Evolutionary conservation across 2,113 vertebrate genomes (phyloP), one percentile per base, ranked within the genome.

Genomic region (Neolamprologus kungweensis): DNA sequence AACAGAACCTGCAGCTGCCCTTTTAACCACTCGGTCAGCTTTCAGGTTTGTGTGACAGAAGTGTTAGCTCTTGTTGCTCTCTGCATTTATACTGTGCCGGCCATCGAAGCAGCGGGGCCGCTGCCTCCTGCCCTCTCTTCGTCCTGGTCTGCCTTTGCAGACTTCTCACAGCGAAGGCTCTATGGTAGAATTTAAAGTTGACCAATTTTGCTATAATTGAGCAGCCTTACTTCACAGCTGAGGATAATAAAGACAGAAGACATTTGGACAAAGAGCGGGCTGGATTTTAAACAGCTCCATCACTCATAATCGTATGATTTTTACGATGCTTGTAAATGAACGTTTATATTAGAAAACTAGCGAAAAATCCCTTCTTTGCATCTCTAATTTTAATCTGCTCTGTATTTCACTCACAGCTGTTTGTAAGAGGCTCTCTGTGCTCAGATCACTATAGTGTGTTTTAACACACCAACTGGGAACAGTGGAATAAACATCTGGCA

Each of bases 21-120:
- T 68, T 40, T 40, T 13, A 13, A 5, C n/a, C 33, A 2, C 63
- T 68, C 4, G 3, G 10, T 40, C 35, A 40, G n/a, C 35, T 4
- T 68, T 14, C 11, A 68, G 63, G 35, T 68, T 68, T 40, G 35
- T 40, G 35, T 14, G 63, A 23, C 5, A 2, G n/a, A 9, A 14
- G 5, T 9, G n/a, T 68, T 68, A 21, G 7, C 35, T 71, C 0
- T 40, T 37, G 33, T 68, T 37, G 33, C 63, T 37, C 17, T 40
- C 3, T 40, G 63, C 35, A 40, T 68, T 68, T 9, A 8, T 21
- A 23, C 35, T 68, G 63, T 21, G 11, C 33, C 3, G 7, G 63
- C 33, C 33, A 37, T 40, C 11, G 2, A 40, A 8, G 35, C 63
- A 68, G 19, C 11, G 0, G 33, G 0, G 2, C 33, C 4, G 2